phyloP scores from a whole-genome alignment of 1,140 invertebrate species.

The Metaphire vulgaris region DNA sequence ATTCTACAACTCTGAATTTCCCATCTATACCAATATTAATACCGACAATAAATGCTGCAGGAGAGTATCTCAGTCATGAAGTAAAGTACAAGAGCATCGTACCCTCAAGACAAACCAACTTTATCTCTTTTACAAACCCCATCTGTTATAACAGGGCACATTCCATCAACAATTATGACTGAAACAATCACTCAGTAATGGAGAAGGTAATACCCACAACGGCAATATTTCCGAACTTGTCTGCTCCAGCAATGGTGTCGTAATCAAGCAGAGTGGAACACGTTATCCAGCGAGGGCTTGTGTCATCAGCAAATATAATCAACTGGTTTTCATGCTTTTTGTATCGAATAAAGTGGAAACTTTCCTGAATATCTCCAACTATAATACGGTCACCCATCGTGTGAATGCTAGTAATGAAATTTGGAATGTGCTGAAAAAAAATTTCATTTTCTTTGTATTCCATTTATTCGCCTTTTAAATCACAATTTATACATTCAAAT shows the following conservation, averaged over 20 bases:
- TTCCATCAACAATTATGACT: no score
- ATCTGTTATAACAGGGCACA: no score
- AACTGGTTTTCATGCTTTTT: conserved; percentile 93
- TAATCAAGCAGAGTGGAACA: conserved; percentile 89
- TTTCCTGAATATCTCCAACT: conserved; percentile 94
- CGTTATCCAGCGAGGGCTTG: conserved; percentile 91
- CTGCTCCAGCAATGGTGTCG: conserved; percentile 88
- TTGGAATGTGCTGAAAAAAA: conserved; percentile 76
- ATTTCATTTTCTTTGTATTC: conserved; percentile 8
- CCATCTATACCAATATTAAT: no score
- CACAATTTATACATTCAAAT: not conserved
- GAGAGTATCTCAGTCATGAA: no score
- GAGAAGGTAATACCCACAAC: conserved; percentile 61
- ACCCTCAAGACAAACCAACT: no score
- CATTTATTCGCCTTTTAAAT: not conserved
- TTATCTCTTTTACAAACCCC: no score
- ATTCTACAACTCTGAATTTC: no score
- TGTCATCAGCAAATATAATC: conserved; percentile 97
- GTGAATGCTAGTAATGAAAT: conserved; percentile 86
- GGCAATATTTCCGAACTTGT: conserved; percentile 97
- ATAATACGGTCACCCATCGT: conserved; percentile 87
- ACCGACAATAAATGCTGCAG: no score
- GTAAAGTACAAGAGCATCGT: no score
- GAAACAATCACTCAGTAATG: no score
- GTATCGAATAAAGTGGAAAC: conserved; percentile 91